Conservation (phyloP, 1,140 invertebrate species). For the Phthorimaea operculella region DNA sequence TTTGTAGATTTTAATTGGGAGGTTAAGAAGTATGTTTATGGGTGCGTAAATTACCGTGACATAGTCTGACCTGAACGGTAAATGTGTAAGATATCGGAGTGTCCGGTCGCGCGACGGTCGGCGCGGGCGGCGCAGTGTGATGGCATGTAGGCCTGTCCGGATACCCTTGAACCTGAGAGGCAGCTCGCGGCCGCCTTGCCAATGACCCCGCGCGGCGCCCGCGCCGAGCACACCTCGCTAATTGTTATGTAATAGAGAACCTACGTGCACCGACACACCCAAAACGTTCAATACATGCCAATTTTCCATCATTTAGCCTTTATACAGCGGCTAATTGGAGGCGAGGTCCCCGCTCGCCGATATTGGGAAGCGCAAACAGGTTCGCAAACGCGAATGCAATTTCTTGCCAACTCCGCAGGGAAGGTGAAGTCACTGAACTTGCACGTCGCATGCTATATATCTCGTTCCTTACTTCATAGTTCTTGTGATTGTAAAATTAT, state of each 20-base stretch:
- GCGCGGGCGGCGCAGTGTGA: constrained; percentile 5
- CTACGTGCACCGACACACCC: constrained; percentile 26
- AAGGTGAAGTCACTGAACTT: constrained; percentile 60
- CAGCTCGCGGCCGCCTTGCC: constrained; percentile 59
- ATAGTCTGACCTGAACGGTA: too few relatives aligned
- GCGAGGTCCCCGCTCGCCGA: constrained; percentile 23
- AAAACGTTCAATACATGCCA: constrained; percentile 38
- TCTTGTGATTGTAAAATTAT: constrained; percentile 55
- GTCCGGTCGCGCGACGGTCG: background rate
- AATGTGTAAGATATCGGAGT: background rate
- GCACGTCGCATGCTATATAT: constrained; percentile 45
- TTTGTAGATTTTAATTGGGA: too few relatives aligned
- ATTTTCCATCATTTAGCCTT: constrained; percentile 16
- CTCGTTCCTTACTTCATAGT: constrained; percentile 46
- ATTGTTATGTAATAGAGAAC: constrained; percentile 61
- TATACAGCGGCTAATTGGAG: constrained; percentile 19
- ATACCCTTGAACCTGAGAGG: constrained; percentile 66
- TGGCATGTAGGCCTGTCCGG: constrained; percentile 39
- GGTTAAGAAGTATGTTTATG: too few relatives aligned
- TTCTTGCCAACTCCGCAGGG: constrained; percentile 53
- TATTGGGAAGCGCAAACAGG: constrained; percentile 59
- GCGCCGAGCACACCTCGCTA: constrained; percentile 40
- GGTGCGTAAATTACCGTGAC: too few relatives aligned
- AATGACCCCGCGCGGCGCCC: constrained; percentile 53
- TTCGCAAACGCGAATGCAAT: constrained; percentile 55